A percentile compares a stretch with the other conserved stretches of the same genome.
Evolutionary conservation across 2,888 invertebrate genomes (phyloP).

Genomic region (Idaea dimidiata): DNA sequence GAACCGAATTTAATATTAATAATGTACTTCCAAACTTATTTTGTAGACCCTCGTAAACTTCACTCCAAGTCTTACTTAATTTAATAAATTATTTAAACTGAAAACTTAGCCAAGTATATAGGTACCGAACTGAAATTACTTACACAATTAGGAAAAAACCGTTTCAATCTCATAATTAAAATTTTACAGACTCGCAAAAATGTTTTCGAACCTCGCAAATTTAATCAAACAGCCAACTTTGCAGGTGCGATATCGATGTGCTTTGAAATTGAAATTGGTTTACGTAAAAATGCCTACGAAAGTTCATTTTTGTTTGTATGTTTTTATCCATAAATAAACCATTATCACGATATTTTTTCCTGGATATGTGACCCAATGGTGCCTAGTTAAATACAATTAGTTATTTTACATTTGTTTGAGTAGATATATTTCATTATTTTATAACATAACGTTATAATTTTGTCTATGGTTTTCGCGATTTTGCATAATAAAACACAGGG

Average conservation of each 20-base stretch:
- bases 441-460: no score
- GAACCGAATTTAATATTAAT: not conserved
- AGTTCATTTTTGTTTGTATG: not conserved
- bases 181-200: conserved; percentile 11
- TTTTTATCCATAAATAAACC: not conserved
- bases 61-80: not conserved
- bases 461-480: no score
- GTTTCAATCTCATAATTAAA: conserved; percentile 13
- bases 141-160: not conserved
- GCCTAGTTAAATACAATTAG: not conserved
- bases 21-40: not conserved
- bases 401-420: not conserved
- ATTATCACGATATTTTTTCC: not conserved
- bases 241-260: conserved; percentile 11
- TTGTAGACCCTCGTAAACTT: conserved; percentile 1
- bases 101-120: not conserved
- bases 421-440: no score
- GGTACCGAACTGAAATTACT: not conserved
- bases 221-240: conserved; percentile 19
- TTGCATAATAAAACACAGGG: no score
- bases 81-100: not conserved
- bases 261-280: conserved; percentile 15
- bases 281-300: conserved; percentile 17
- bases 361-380: not conserved
- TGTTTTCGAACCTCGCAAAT: conserved; percentile 17